phyloP scores from a whole-genome alignment of 1,140 invertebrate genomes.

The Micrasema minimum region DNA sequence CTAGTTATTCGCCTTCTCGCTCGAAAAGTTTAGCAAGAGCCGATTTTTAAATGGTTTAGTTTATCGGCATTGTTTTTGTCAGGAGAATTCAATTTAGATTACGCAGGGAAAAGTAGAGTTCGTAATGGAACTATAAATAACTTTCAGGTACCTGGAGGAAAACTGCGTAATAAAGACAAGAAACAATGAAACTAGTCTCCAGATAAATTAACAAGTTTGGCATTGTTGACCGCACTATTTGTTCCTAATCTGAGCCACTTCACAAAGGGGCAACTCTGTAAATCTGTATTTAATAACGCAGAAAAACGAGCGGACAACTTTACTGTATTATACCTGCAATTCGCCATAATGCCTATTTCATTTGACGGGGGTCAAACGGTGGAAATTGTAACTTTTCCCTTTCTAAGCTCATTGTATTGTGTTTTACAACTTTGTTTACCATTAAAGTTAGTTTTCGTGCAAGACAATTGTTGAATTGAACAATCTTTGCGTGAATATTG shows the following conservation, averaged over 20 bases:
- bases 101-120: too few relatives aligned
- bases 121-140: too few relatives aligned
- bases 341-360: conserved; percentile 35
- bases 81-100: too few relatives aligned
- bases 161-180: conserved; percentile 9
- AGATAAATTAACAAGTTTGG: conserved; percentile 35
- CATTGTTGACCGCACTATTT: conserved; percentile 29
- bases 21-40: not conserved
- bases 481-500: too few relatives aligned
- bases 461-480: too few relatives aligned
- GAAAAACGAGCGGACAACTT: conserved; percentile 36
- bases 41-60: too few relatives aligned
- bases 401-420: conserved; percentile 34
- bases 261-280: conserved; percentile 24
- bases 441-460: too few relatives aligned
- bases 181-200: conserved; percentile 25
- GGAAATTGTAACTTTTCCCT: conserved; percentile 32
- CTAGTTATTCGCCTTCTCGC: too few relatives aligned
- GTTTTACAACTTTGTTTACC: conserved; percentile 34
- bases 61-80: too few relatives aligned
- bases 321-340: conserved; percentile 31
- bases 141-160: too few relatives aligned
- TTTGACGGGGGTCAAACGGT: conserved; percentile 37
- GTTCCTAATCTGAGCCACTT: conserved; percentile 26
- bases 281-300: conserved; percentile 38